Percentiles rank a stretch among this genome's conserved stretches.
Evolutionary conservation across 2,113 vertebrate species (phyloP).

Genomic region (Herpetotheres cachinnans): DNA sequence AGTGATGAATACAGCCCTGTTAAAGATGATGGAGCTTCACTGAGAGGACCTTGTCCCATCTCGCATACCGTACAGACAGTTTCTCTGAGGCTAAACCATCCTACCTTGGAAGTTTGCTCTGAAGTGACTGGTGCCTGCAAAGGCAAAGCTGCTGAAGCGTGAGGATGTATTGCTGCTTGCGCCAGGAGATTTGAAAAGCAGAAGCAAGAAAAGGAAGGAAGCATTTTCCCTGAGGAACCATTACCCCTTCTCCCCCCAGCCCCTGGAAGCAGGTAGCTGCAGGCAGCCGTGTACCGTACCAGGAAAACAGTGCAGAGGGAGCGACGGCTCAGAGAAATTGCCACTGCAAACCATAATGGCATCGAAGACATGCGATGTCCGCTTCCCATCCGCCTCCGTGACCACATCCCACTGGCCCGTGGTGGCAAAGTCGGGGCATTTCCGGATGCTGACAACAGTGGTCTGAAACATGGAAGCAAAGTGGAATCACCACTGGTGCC

Average conservation of each 20-base stretch:
- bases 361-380: conserved; percentile 75
- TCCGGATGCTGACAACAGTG: conserved; percentile 71
- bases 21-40: background rate
- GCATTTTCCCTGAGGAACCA: fast-evolving
- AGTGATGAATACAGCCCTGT: background rate
- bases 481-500: fast-evolving
- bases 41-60: background rate
- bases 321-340: conserved; percentile 64
- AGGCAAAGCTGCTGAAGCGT: background rate
- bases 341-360: conserved; percentile 86
- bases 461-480: conserved; percentile 63
- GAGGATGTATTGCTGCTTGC: background rate
- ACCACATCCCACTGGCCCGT: conserved; percentile 84
- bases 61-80: fast-evolving
- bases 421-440: conserved; percentile 72
- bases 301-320: conserved; percentile 79
- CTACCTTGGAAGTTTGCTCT: background rate
- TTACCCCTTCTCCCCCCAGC: background rate
- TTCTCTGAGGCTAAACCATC: background rate
- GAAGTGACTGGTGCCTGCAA: background rate
- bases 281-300: conserved; percentile 49
- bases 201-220: background rate
- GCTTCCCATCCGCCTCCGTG: conserved; percentile 68
- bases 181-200: background rate
- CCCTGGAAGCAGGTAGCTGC: background rate